A percentile compares a stretch with the other conserved stretches of the same genome.
Evolutionary conservation across 2,113 vertebrate species (phyloP).

Genomic region (Lagenorhynchus albirostris): DNA sequence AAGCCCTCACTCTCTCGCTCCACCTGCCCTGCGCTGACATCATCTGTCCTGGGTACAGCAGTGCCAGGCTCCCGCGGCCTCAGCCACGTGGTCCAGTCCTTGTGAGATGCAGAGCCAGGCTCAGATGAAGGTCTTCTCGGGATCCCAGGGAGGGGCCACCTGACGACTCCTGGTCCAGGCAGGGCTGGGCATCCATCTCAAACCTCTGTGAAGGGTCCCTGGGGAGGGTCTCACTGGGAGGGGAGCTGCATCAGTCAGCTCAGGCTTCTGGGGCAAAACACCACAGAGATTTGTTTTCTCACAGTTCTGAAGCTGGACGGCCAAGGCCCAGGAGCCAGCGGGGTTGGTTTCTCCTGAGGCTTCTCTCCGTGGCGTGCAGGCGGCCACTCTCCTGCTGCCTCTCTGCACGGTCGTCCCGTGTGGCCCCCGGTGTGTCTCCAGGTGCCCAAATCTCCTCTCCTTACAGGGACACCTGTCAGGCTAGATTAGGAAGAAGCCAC

Average conservation of each 20-base stretch:
- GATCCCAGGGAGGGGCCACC: neutral
- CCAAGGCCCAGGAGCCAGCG: neutral
- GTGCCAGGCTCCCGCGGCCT: neutral
- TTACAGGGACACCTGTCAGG: neutral
- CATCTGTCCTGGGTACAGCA: neutral
- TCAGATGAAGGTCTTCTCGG: neutral
- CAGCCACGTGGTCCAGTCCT: rapidly evolving
- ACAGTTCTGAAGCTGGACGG: neutral
- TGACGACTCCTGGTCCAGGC: rapidly evolving
- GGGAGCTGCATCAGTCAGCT: neutral
- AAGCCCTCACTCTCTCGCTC: neutral
- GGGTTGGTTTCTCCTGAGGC: neutral
- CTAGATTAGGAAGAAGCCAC: too few species aligned
- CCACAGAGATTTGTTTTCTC: neutral
- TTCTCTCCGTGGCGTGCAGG: neutral
- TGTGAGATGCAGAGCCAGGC: neutral
- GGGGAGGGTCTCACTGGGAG: neutral
- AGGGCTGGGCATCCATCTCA: neutral
- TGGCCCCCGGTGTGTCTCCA: neutral
- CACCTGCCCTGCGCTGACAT: neutral
- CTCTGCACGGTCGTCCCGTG: rapidly evolving
- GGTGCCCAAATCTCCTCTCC: neutral
- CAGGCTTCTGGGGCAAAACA: neutral
- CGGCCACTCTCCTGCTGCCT: too few species aligned
- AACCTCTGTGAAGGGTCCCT: neutral